Base-by-base conservation (phyloP, 2,113 vertebrate genomes). In the Hoplias malabaricus region DNA sequence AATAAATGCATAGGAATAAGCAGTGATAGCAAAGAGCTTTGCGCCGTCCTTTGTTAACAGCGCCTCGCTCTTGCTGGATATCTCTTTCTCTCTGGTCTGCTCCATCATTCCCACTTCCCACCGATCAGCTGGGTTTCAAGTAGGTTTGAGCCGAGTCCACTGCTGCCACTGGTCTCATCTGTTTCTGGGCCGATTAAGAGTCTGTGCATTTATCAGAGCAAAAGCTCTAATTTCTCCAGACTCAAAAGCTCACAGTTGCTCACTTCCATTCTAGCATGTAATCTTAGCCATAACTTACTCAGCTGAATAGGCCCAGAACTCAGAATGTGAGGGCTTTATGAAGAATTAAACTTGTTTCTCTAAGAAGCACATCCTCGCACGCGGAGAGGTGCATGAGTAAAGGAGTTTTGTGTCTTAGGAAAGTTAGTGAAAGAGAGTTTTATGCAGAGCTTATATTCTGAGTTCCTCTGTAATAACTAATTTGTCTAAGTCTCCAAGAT, bases 141-240 rank as follows among this genome's bases (percentile, higher is more conserved):
- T 53, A 43, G 46, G n/a, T 57, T 21, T 67, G 33, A 67, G 73
- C 31, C 36, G 50, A 53, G 36, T 54, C 65, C 72, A 66, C 73
- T 21, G 54, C 82, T 86, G 73, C 73, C 80, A 85, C 82, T 83
- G 36, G 38, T 61, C 88, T 85, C 82, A 76, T 84, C 88, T 80
- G 84, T 79, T 77, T 82, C 85, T 54, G 73, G 86, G 81, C 80
- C 75, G 91, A 89, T 92, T 91, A 91, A 80, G 75, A 84, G 86
- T 86, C 83, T 80, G 67, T 77, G 82, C 82, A 84, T 83, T 89
- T 87, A 89, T 80, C 85, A 83, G 84, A 85, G 71, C 82, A 84
- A 86, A 82, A 77, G 81, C 84, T 86, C 84, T 83, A 83, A 87
- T 89, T 87, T 90, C 70, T 73, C 69, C 71, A 82, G 80, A 80